Conservation (phyloP, 2,797 vertebrate species). For the Linurgus olivaceus region DNA sequence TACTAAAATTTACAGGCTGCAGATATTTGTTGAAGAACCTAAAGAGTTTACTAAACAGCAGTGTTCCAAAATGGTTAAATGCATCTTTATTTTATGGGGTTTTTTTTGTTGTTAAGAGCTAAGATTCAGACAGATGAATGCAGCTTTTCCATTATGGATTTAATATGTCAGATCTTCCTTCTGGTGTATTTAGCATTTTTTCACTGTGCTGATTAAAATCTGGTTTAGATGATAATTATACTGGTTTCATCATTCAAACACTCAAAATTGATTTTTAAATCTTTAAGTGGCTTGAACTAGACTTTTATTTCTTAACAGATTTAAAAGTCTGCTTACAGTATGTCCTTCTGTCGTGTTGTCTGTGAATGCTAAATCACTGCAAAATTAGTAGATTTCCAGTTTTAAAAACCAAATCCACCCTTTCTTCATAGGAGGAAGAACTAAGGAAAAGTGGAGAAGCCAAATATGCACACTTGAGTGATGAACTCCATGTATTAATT, state of each 20-base stretch:
- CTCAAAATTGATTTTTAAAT: conserved; percentile 62
- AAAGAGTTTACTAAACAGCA: neutral
- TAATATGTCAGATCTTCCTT: conserved; percentile 27
- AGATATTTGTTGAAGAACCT: neutral
- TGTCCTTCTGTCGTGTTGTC: conserved; percentile 42
- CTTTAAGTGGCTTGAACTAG: conserved; percentile 43
- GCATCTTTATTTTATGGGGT: neutral
- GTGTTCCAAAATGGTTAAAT: neutral
- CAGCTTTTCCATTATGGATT: neutral
- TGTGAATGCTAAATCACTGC: conserved; percentile 61
- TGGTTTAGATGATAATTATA: conserved; percentile 46
- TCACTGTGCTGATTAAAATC: conserved; percentile 63
- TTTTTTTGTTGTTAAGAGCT: neutral
- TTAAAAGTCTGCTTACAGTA: conserved; percentile 47
- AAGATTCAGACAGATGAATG: neutral
- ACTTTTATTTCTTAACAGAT: conserved; percentile 52
- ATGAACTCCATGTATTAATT: conserved; percentile 98
- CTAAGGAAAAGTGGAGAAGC: conserved; percentile 95
- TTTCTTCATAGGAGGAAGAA: conserved; percentile 91
- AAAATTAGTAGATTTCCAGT: conserved; percentile 51
- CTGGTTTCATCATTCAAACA: conserved; percentile 41
- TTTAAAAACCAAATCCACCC: conserved; percentile 26
- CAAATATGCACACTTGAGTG: conserved; percentile 95
- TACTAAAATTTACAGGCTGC: neutral
- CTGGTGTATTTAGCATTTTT: conserved; percentile 43